Conservation (phyloP, 2,888 invertebrate genomes). For the Noctua janthina region DNA sequence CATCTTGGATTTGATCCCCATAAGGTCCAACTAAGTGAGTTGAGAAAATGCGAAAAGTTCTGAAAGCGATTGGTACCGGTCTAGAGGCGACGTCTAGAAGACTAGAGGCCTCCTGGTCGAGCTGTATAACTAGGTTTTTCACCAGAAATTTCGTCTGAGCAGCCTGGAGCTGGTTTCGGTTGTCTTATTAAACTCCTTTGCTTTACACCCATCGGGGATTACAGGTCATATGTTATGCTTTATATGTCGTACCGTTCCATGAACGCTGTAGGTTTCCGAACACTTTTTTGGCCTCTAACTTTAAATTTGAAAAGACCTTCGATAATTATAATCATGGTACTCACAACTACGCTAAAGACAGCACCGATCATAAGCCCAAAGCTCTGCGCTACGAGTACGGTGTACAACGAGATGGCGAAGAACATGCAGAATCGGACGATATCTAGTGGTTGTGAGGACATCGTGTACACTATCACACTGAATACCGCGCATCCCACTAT, state of each 20-base stretch:
- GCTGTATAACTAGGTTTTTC: not conserved
- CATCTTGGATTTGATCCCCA: not conserved
- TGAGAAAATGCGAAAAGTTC: not conserved
- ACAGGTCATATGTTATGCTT: not conserved
- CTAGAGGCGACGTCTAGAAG: not conserved
- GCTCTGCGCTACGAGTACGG: constrained; percentile 97
- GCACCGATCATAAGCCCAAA: constrained; percentile 98
- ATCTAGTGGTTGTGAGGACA: constrained; percentile 97
- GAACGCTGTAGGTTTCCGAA: not conserved
- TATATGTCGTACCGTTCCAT: not conserved
- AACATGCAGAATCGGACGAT: constrained; percentile 95
- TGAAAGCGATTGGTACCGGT: not conserved
- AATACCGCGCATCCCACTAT: constrained; percentile 93
- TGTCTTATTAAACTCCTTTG: not conserved
- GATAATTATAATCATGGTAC: constrained; percentile 74
- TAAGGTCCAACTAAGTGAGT: not conserved
- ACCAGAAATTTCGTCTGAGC: not conserved
- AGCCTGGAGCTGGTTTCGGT: not conserved
- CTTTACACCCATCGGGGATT: not conserved
- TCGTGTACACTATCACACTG: constrained; percentile 94
- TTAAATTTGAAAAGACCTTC: not conserved
- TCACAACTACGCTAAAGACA: constrained; percentile 95
- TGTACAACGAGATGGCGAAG: constrained; percentile 94
- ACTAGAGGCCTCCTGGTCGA: not conserved
- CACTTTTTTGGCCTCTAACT: not conserved